A percentile compares a stretch with the other conserved stretches of the same genome.
These are phyloP conservation scores for Cheilosia variabilis DNA, from an alignment of 2,888 invertebrate genomes.

Conservation along the genomic window DNA sequence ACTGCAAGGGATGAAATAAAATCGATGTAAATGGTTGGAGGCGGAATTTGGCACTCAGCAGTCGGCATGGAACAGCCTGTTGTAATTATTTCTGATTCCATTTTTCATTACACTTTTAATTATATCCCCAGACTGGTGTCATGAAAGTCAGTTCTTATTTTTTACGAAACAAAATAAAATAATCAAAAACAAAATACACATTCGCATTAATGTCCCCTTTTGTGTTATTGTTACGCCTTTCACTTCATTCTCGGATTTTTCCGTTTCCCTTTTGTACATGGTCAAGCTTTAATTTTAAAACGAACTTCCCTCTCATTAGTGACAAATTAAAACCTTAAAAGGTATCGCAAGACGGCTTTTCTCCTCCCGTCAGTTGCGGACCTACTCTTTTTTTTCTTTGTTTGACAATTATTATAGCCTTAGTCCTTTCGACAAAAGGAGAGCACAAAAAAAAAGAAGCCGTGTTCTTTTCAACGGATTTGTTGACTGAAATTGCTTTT, in stretches of 20 bases:
- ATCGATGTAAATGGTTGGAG: neutral
- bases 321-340: constrained; percentile 68
- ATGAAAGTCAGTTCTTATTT: constrained; percentile 33
- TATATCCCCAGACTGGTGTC: constrained; percentile 52
- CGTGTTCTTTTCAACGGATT: constrained; percentile 29
- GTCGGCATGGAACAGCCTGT: constrained; percentile 45
- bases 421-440: constrained; percentile 39
- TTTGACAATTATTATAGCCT: constrained; percentile 66
- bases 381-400: neutral
- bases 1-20: neutral
- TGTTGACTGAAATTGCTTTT: constrained; percentile 17
- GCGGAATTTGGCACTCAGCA: constrained; percentile 8
- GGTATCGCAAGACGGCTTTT: constrained; percentile 45
- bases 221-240: constrained; percentile 30
- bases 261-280: neutral
- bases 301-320: constrained; percentile 62
- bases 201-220: constrained; percentile 62
- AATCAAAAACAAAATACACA: constrained; percentile 23
- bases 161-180: constrained; percentile 19
- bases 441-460: constrained; percentile 35
- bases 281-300: constrained; percentile 31
- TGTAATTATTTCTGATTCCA: constrained; percentile 64
- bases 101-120: constrained; percentile 73
- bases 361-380: constrained; percentile 16
- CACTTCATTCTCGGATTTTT: constrained; percentile 34